These are phyloP conservation scores for Pseudorhiza aurosa DNA, from an alignment of 30 jellyfish, hydroid and myxozoan genomes.

Conservation along the genomic window DNA sequence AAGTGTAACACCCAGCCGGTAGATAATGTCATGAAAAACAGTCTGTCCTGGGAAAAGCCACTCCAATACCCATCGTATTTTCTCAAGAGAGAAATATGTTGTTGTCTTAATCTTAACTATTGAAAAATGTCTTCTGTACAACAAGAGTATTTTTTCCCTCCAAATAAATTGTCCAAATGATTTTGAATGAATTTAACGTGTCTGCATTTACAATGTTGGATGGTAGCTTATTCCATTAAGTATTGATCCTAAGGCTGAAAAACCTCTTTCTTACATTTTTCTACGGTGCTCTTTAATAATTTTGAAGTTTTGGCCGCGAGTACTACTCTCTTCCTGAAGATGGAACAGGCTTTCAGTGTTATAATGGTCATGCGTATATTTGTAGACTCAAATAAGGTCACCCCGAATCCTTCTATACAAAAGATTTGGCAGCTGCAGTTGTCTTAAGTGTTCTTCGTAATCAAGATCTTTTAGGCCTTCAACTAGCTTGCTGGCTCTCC, in stretches of 20 bases:
- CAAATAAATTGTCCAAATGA: not conserved
- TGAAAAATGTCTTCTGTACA: not conserved
- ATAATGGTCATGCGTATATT: slow-evolving; percentile 21
- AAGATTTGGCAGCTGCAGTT: slow-evolving; percentile 50
- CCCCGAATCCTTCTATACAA: slow-evolving; percentile 36
- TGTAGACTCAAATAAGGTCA: slow-evolving; percentile 39
- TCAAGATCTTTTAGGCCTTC: slow-evolving; percentile 21
- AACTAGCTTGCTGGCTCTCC: slow-evolving; percentile 49
- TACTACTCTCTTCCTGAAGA: slow-evolving; percentile 13
- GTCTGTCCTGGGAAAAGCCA: not conserved
- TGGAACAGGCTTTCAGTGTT: slow-evolving; percentile 27
- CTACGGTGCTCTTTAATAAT: slow-evolving; percentile 10
- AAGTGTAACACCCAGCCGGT: not conserved
- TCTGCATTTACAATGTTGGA: not conserved
- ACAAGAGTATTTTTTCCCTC: not conserved
- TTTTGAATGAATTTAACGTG: not conserved
- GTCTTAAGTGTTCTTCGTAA: slow-evolving; percentile 20
- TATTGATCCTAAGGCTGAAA: slow-evolving; percentile 23
- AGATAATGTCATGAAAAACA: not conserved
- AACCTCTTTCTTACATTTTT: slow-evolving; percentile 18
- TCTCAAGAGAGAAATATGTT: not conserved
- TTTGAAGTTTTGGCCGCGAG: slow-evolving; percentile 28
- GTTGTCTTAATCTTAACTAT: not conserved
- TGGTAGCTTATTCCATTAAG: slow-evolving; percentile 1
- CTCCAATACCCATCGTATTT: not conserved